A percentile compares a stretch with the other conserved stretches of the same genome.
phyloP scores from a whole-genome alignment of 2,113 vertebrate genomes.

The Calyptomena viridis region DNA sequence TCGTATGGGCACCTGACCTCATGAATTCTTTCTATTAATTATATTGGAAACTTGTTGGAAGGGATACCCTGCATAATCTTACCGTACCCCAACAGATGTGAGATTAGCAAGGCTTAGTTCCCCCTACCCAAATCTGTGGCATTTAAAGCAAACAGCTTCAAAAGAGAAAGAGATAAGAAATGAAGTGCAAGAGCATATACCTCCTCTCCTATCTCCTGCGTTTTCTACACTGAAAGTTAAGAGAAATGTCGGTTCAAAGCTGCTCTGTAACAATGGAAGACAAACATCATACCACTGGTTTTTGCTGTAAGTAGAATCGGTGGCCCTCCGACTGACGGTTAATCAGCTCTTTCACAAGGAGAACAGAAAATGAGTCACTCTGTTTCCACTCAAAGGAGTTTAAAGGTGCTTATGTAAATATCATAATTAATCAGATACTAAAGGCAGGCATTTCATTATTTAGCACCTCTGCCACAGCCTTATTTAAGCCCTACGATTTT shows the following conservation, averaged over 20 bases:
- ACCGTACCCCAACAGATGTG: constrained; percentile 63
- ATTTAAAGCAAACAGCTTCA: not conserved
- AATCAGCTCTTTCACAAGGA: constrained; percentile 72
- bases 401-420: constrained; percentile 76
- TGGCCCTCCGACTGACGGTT: constrained; percentile 60
- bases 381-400: constrained; percentile 70
- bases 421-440: constrained; percentile 70
- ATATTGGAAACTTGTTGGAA: constrained; percentile 70
- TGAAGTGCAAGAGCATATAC: not conserved
- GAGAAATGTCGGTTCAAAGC: not conserved
- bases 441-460: constrained; percentile 65
- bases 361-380: constrained; percentile 69
- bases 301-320: constrained; percentile 21
- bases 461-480: constrained; percentile 58
- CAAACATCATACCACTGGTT: not conserved
- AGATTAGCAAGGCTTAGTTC: constrained; percentile 63
- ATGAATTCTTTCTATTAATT: constrained; percentile 79
- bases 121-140: constrained; percentile 27
- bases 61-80: constrained; percentile 55
- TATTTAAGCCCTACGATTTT: constrained; percentile 62
- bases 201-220: not conserved
- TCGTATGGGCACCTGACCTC: constrained; percentile 76
- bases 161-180: not conserved
- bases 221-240: constrained; percentile 24
- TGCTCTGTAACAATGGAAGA: not conserved